A percentile compares a stretch with the other conserved stretches of the same genome.
phyloP scores from a whole-genome alignment of 2,888 invertebrate species.

The Drosophila meridiana region DNA sequence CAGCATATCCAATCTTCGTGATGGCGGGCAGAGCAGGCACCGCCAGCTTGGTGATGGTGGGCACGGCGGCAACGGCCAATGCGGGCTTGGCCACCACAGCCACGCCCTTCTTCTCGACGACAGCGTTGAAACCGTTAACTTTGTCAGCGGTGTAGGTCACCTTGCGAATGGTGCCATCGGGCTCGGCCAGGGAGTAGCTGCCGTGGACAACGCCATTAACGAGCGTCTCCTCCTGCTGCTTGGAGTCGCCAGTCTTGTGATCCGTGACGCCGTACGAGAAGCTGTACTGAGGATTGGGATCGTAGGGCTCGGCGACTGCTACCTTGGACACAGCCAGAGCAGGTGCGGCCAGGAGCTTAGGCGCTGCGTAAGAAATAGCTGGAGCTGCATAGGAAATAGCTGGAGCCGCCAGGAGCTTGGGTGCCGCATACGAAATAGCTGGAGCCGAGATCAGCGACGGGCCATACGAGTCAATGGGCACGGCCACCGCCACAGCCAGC shows the following conservation, averaged over 20 bases:
- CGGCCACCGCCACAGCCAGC: slow-evolving; percentile 73
- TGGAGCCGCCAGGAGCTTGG: slow-evolving; percentile 12
- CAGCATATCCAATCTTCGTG: slow-evolving; percentile 38
- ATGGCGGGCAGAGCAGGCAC: slow-evolving; percentile 26
- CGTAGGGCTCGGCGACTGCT: slow-evolving; percentile 78
- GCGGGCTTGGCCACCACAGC: slow-evolving; percentile 62
- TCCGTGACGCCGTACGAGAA: slow-evolving; percentile 84
- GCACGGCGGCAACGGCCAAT: slow-evolving; percentile 65
- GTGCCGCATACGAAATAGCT: slow-evolving; percentile 64
- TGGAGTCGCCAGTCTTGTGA: slow-evolving; percentile 83
- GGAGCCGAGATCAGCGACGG: slow-evolving; percentile 60
- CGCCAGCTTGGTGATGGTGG: slow-evolving; percentile 72
- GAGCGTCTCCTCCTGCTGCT: slow-evolving; percentile 84
- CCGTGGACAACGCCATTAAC: slow-evolving; percentile 84
- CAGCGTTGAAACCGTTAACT: slow-evolving; percentile 84
- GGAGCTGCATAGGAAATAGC: slow-evolving; percentile 68
- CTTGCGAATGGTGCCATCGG: slow-evolving; percentile 84
- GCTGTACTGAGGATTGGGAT: slow-evolving; percentile 83
- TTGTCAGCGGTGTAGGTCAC: slow-evolving; percentile 84
- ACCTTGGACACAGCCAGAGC: slow-evolving; percentile 68
- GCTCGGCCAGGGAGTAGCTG: slow-evolving; percentile 84
- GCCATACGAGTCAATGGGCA: slow-evolving; percentile 75
- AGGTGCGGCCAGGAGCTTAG: slow-evolving; percentile 11
- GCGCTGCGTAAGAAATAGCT: slow-evolving; percentile 4
- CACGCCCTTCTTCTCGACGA: slow-evolving; percentile 82